phyloP scores from a whole-genome alignment of 92 coral and sea anemone genomes.

The Hydrozoanthus gracilis region DNA sequence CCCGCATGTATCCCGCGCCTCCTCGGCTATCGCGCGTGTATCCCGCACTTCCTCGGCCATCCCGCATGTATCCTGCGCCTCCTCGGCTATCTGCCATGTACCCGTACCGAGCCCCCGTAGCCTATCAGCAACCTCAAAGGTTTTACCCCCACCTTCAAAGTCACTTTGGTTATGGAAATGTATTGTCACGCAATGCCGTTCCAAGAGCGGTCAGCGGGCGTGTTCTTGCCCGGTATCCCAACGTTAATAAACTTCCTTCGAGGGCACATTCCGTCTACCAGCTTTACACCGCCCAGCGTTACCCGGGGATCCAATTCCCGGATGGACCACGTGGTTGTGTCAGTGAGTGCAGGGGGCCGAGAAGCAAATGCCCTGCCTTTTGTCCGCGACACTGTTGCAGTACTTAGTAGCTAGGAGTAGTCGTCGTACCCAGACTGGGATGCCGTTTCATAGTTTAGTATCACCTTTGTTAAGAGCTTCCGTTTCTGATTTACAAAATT shows the following conservation, averaged over 20 bases:
- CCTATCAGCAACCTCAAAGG: neutral
- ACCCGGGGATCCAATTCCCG: conserved; percentile 33
- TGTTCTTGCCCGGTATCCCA: neutral
- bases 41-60: neutral
- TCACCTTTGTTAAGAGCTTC: too few relatives aligned
- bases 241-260: neutral
- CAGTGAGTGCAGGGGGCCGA: conserved; percentile 4
- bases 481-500: too few relatives aligned
- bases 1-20: conserved; percentile 32
- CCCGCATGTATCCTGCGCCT: neutral
- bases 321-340: conserved; percentile 35
- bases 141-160: neutral
- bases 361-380: conserved; percentile 20
- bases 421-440: too few relatives aligned
- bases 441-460: too few relatives aligned
- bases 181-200: neutral
- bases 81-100: conserved; percentile 3
- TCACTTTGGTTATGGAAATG: neutral
- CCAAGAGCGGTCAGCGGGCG: conserved; percentile 6
- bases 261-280: conserved; percentile 10
- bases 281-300: neutral
- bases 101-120: neutral
- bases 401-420: neutral
- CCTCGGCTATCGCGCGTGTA: neutral
- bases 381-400: conserved; percentile 37